A percentile compares a stretch with the other conserved stretches of the same genome.
These are phyloP conservation scores for Paramuricea clavata DNA, from an alignment of 92 coral and sea anemone species.

Conservation along the genomic window DNA sequence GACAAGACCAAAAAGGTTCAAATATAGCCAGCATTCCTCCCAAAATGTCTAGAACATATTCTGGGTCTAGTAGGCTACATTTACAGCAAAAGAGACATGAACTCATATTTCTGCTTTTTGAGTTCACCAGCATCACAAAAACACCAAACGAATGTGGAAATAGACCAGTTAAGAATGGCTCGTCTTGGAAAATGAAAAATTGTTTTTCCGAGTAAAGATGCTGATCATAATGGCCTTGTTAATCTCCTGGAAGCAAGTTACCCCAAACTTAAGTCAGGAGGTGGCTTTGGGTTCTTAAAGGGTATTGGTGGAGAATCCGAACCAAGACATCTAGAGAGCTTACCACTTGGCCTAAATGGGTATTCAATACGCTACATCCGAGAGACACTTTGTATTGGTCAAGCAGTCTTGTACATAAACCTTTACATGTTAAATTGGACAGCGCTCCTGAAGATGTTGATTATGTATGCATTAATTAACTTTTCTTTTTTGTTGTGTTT, in stretches of 20 bases:
- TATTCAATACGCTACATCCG: conserved; percentile 38
- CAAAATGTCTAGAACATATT: conserved; percentile 18
- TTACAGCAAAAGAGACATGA: conserved; percentile 45
- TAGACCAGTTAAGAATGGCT: conserved; percentile 44
- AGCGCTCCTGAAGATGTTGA: conserved; percentile 17
- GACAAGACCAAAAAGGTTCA: conserved; percentile 8
- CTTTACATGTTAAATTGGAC: conserved; percentile 19
- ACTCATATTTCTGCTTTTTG: conserved; percentile 53
- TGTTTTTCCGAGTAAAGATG: conserved; percentile 56
- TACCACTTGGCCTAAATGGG: conserved; percentile 56
- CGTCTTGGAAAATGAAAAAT: conserved; percentile 57
- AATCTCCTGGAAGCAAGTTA: conserved; percentile 54
- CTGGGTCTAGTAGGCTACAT: conserved; percentile 15
- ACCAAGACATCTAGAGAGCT: conserved; percentile 44
- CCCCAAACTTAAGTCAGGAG: conserved; percentile 50
- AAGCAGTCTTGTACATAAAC: conserved; percentile 37
- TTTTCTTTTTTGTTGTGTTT: no score
- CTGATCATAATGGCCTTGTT: conserved; percentile 26
- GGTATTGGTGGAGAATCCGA: conserved; percentile 56
- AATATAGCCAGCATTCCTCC: not conserved
- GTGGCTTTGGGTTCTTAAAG: conserved; percentile 60
- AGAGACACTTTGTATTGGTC: conserved; percentile 26
- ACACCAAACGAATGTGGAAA: conserved; percentile 35
- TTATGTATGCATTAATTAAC: not conserved
- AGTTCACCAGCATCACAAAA: conserved; percentile 35